phyloP scores from a whole-genome alignment of 1,140 invertebrate species.

The Ruditapes philippinarum region DNA sequence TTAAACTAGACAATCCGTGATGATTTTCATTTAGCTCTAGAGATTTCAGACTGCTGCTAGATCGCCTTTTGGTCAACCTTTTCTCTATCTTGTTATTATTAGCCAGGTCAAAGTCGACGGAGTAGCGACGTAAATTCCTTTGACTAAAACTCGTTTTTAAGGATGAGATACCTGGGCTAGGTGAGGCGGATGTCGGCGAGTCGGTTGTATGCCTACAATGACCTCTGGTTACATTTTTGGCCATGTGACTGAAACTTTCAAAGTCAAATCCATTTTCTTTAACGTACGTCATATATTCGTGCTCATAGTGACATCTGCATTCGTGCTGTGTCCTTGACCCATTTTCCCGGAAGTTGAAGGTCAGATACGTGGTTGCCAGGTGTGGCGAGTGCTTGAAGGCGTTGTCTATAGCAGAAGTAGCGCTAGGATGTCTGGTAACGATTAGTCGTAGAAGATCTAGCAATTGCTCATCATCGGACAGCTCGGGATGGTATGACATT shows the following conservation, averaged over 20 bases:
- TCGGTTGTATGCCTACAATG: slow-evolving; percentile 46
- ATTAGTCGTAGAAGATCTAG: slow-evolving; percentile 48
- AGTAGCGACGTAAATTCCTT: slow-evolving; percentile 38
- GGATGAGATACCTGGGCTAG: neutral
- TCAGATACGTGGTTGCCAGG: slow-evolving; percentile 45
- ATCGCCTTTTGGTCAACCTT: slow-evolving; percentile 17
- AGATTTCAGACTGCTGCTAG: slow-evolving; percentile 50
- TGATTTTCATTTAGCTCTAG: slow-evolving; percentile 34
- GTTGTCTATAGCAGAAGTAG: slow-evolving; percentile 24
- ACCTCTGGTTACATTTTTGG: slow-evolving; percentile 51
- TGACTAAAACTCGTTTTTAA: neutral
- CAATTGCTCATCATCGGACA: slow-evolving; percentile 36
- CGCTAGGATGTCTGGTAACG: slow-evolving; percentile 36
- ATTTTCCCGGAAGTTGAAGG: slow-evolving; percentile 58
- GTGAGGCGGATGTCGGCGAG: slow-evolving; percentile 11
- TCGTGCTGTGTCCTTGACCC: slow-evolving; percentile 9
- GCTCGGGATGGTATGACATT: neutral
- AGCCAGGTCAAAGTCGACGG: slow-evolving; percentile 46
- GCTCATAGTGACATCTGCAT: slow-evolving; percentile 60
- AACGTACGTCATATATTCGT: slow-evolving; percentile 62
- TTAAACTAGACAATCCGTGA: neutral
- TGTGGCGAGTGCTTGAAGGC: slow-evolving; percentile 45
- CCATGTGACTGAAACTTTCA: slow-evolving; percentile 38
- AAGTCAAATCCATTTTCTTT: slow-evolving; percentile 44
- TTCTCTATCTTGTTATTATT: slow-evolving; percentile 7